Evolutionary conservation across 92 coral and sea anemone genomes (phyloP), one percentile per base, ranked within the genome.

Genomic region (Heliopora coerulea): DNA sequence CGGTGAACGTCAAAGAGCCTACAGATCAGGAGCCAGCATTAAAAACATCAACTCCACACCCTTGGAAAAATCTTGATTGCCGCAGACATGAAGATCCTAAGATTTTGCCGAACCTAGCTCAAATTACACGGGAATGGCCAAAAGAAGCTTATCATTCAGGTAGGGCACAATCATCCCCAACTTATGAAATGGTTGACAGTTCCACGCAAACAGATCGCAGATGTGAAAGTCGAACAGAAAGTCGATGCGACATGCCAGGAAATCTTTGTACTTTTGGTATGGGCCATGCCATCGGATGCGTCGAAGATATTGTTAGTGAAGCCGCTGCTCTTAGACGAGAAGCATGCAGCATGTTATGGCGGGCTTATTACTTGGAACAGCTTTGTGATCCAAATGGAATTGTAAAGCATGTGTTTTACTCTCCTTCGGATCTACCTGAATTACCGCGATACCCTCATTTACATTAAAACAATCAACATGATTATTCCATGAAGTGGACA

Each of bases 311-410:
- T 49, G 26, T 54, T 40, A 25, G 54, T 0, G 86, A 87, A 59
- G 97, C 96, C 12, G 92, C 97, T 57, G 76, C 85, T n/a, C 79
- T 92, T 60, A 87, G 97, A 65, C 59, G 97, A 59, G 89, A 92
- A 61, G 97, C 97, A 3, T 92, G 96, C 5, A 82, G 65, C 9
- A 79, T 89, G 86, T 61, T 92, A 49, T 87, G 84, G 77, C 79
- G 83, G 49, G 97, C 97, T 17, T 88, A 85, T 89, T 79, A 92
- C 74, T 65, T 92, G 82, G 97, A 92, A 74, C 81, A 88, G 60
- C 69, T 92, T 40, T 89, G 96, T 66, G 96, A 92, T 62, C 89
- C 85, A 6, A 87, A 92, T 56, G 91, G 88, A 6, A 74, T 96
- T 74, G 92, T 87, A 12, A 79, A 88, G 33, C 91, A 89, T 42